Base-by-base conservation (phyloP, 2,113 vertebrate species). In the Alouatta palliata region DNA sequence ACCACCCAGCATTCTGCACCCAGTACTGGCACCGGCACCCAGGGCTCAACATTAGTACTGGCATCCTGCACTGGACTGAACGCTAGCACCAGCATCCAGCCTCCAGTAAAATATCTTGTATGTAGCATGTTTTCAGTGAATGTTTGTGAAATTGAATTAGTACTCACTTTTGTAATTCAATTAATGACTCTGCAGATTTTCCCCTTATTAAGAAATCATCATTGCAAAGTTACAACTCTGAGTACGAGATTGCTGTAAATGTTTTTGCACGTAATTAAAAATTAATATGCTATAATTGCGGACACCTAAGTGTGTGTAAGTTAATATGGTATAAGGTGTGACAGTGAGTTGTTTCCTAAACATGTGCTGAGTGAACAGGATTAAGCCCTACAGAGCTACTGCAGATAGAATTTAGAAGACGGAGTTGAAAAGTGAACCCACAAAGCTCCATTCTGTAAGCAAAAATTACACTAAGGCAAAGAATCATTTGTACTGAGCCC, bases 201-300 rank as follows among this genome's bases (percentile, higher is more conserved):
- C 84, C 52, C 30, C 84, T 83, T 80, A n/a, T 37, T 82, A 68
- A 87, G 90, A 89, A 92, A 86, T 83, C 52, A 47, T 87, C 64
- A 66, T 10, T 95, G 37, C 70, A 87, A 73, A 87, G 45, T 92
- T 35, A 71, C 27, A 83, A n/a, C 43, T 84, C 37, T 27, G 35
- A 20, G 19, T 71, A 37, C 47, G 35, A 76, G 37, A 40, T 30
- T 8, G 2, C 73, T 82, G 5, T 71, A 70, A 61, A 49, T 40
- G 35, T 45, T 90, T 92, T 77, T 83, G 19, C 17, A 25, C 20
- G 30, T 68, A 30, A 86, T 92, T 87, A 95, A 94, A 86, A 93
- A 21, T 77, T n/a, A 27, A 5, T 56, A 19, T 84, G 45, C 70
- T 76, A 1, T 76, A 70, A 92, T 85, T 30, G 16, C 71, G 45